Evolutionary conservation across 2,113 vertebrate species (phyloP), one percentile per base, ranked within the genome.

Genomic region (Cebus imitator): DNA sequence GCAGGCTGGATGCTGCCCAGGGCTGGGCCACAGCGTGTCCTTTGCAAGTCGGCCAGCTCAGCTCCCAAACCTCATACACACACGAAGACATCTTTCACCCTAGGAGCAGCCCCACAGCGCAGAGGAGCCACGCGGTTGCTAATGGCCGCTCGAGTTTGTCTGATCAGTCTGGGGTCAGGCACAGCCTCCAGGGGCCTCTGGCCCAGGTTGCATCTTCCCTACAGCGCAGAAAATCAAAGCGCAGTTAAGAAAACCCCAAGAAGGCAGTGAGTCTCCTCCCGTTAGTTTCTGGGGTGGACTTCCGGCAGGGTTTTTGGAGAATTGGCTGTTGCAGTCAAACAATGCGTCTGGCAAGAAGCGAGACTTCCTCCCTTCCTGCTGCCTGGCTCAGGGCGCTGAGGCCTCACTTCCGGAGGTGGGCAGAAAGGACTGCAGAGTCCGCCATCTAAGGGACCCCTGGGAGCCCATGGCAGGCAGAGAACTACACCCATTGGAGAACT

Each of bases 351-450:
- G 52, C 78, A 80, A 14, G 20, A 55, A 87, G 30, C 5, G 13
- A 2, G 52, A 20, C 6, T 27, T 43, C 64, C 6, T n/a, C 20
- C 16, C 13, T 75, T 48, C 52, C 14, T 75, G 55, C 57, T 61
- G 64, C 23, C 61, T 6, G 45, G 64, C 27, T 25, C 2, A 0
- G 2, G 5, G 17, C 0, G 3, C n/a, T 3, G 21, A 35, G 16
- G 40, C 35, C 40, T 94, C 11, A 0, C 8, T 9, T 14, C 10
- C 2, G 0, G 13, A 0, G 75, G 20, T 37, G 17, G 45, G 25
- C 27, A 66, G 64, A 27, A 75, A 52, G 37, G 50, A 48, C 1
- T 0, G 32, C 0, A 17, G 45, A 17, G 3, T 11, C 55, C 2
- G 0, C 5, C 2, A 45, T 12, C 32, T 55, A 5, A 52, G 83